Evolutionary conservation across 2,888 invertebrate species (phyloP).

Genomic region (Sinotaia quadrata): DNA sequence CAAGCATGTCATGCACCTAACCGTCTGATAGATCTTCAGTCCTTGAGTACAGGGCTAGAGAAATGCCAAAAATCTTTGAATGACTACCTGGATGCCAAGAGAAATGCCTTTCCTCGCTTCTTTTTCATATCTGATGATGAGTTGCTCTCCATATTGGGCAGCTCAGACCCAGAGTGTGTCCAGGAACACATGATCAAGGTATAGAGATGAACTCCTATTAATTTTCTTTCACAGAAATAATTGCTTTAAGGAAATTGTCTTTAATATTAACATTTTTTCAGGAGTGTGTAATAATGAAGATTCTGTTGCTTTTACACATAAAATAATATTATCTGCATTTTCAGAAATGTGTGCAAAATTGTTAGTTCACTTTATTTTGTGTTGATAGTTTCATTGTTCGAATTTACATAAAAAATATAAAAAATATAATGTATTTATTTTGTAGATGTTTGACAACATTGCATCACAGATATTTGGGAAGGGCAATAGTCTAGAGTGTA

Average conservation of each 20-base stretch:
- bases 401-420: too few relatives aligned
- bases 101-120: constrained; percentile 89
- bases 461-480: constrained; percentile 80
- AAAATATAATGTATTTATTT: too few relatives aligned
- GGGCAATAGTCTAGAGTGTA: constrained; percentile 78
- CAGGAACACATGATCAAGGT: constrained; percentile 94
- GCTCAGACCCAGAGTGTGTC: constrained; percentile 84
- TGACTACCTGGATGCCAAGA: constrained; percentile 88
- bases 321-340: too few relatives aligned
- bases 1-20: constrained; percentile 83
- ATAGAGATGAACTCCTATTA: constrained; percentile 37
- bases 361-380: too few relatives aligned
- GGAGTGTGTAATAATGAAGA: too few relatives aligned
- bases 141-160: constrained; percentile 87
- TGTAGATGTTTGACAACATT: constrained; percentile 95
- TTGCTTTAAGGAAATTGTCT: too few relatives aligned
- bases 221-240: background rate
- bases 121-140: constrained; percentile 95
- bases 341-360: too few relatives aligned
- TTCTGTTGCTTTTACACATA: too few relatives aligned
- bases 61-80: constrained; percentile 90
- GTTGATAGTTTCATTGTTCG: too few relatives aligned
- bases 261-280: too few relatives aligned
- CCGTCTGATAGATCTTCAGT: constrained; percentile 82
- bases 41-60: constrained; percentile 82